Evolutionary conservation across 2,888 invertebrate genomes (phyloP), one percentile per base, ranked within the genome.

Genomic region (Stenolophus ochropezus): DNA sequence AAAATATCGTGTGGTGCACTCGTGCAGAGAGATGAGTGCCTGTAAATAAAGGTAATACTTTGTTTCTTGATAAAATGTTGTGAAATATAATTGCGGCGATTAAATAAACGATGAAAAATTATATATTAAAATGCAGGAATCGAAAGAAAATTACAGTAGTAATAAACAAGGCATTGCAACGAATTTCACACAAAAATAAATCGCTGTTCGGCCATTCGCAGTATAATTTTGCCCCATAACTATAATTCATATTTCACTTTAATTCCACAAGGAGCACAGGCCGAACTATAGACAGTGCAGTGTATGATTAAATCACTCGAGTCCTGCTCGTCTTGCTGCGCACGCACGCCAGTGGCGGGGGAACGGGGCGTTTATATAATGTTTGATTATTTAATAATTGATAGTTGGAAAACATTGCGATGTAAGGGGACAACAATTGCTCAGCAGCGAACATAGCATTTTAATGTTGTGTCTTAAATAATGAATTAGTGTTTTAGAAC

Each of bases 311-410:
- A 27, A 69, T 69, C 27, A 18, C 65, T 69, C 27, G 33, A 27
- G 27, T 69, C 27, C 18, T 33, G 65, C 65, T 21, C 23, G 33
- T 27, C 65, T 27, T 27, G 27, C 33, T 27, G 21, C 65, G 65
- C 65, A 69, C 65, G 65, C 33, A 18, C 18, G 14, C 56, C 61
- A 21, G 33, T 42, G 61, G 14, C 61, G 8, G 51, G 51, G 53
- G 27, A 21, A 49, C 4, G 21, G 47, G 18, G 14, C 73, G 73
- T 61, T 69, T 74, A 74, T 74, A 53, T 74, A 74, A 74, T 74
- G 74, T 74, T 74, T 74, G 74, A 53, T 74, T 53, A 74, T 27
- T 74, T 74, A 74, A 74, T 74, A 74, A 74, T 74, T 74, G 18
- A 74, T 74, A 53, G 51, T 74, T 74, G 53, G 74, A 74, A 74